A percentile compares a stretch with the other conserved stretches of the same genome.
Conservation (phyloP, 2,113 vertebrate species). For the Hystrix brachyura region DNA sequence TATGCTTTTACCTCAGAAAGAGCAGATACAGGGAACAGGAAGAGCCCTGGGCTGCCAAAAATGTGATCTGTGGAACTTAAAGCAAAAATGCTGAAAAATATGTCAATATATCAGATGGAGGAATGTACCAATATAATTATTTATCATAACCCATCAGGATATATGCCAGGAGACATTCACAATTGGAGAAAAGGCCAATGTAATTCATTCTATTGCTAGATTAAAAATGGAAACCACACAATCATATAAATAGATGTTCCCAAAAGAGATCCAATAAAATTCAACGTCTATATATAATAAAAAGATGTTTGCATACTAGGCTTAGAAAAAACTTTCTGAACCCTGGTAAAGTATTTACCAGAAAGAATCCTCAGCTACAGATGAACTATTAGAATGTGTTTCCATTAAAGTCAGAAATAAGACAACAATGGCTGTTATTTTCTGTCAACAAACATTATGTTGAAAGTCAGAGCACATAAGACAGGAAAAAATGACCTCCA, state of each 20-base stretch:
- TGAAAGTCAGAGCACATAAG: not conserved
- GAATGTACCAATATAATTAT: not conserved
- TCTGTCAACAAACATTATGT: not conserved
- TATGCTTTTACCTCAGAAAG: not conserved
- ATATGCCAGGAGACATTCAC: not conserved
- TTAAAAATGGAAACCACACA: not conserved
- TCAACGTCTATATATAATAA: not conserved
- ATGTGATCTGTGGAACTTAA: not conserved
- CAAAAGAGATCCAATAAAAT: conserved; percentile 1
- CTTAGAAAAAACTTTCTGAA: conserved; percentile 7
- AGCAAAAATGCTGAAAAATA: not conserved
- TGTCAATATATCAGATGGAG: not conserved
- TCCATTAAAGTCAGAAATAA: conserved; percentile 1
- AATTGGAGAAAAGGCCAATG: not conserved
- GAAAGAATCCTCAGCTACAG: not conserved
- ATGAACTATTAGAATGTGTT: not conserved
- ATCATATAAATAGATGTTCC: not conserved
- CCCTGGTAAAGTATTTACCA: not conserved
- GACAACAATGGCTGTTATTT: not conserved
- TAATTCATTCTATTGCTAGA: not conserved
- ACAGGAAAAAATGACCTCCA: not conserved
- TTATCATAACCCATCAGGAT: not conserved
- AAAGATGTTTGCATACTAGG: not conserved
- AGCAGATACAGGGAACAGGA: not conserved
- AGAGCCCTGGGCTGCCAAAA: not conserved